Evolutionary conservation across 2,888 invertebrate genomes (phyloP).

Genomic region (Neoaliturus tenellus): DNA sequence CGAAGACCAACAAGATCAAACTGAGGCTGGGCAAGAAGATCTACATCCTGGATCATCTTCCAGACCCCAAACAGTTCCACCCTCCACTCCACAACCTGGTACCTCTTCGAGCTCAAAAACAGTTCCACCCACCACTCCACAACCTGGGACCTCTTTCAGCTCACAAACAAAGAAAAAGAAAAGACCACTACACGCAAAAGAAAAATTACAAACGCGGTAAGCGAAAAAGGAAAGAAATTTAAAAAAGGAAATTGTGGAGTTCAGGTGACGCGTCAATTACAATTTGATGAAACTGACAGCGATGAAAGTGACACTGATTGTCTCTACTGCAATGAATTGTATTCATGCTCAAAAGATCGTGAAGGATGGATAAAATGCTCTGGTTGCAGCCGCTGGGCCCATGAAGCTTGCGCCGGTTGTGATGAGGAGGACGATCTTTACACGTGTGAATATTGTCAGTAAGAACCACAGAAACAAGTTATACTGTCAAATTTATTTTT

Average conservation of each 20-base stretch:
- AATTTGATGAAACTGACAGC: constrained; percentile 43
- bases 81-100: constrained; percentile 16
- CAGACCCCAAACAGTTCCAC: not conserved
- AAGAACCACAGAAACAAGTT: constrained; percentile 26
- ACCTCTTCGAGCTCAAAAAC: constrained; percentile 18
- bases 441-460: constrained; percentile 31
- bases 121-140: too few relatives aligned
- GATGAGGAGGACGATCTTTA: constrained; percentile 43
- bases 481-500: constrained; percentile 24
- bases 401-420: constrained; percentile 50
- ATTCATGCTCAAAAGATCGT: constrained; percentile 42
- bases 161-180: constrained; percentile 23
- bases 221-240: not conserved
- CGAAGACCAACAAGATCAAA: constrained; percentile 33
- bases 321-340: constrained; percentile 42
- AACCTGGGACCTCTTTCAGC: too few relatives aligned
- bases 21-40: constrained; percentile 30
- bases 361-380: constrained; percentile 53
- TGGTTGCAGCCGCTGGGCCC: constrained; percentile 46
- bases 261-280: constrained; percentile 22
- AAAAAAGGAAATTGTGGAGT: constrained; percentile 28
- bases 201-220: constrained; percentile 24
- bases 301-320: constrained; percentile 38
- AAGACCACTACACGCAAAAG: constrained; percentile 10
- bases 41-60: constrained; percentile 28